Conservation (phyloP, 1,140 invertebrate genomes). For the Diprion similis region DNA sequence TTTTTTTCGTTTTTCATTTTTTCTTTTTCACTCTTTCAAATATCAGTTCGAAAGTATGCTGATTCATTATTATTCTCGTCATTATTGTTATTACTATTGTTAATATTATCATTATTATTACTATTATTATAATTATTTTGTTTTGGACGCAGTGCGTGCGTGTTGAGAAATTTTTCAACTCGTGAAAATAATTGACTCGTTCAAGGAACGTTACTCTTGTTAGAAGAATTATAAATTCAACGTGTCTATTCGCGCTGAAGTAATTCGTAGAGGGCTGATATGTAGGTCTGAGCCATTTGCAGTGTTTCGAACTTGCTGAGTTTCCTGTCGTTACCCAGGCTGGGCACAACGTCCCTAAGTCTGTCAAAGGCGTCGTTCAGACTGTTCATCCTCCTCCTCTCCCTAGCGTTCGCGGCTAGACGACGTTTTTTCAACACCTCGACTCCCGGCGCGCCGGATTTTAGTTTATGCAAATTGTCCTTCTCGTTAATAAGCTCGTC, state of each 20-base stretch:
- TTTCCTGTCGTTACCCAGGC: constrained; percentile 73
- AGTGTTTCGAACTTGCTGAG: constrained; percentile 84
- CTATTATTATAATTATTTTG: background rate
- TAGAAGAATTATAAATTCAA: background rate
- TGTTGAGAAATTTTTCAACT: background rate
- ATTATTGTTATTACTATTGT: no score
- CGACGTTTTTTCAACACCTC: constrained; percentile 65
- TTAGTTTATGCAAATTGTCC: constrained; percentile 48
- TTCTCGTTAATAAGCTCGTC: constrained; percentile 27
- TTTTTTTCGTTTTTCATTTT: background rate
- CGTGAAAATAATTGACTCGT: constrained; percentile 20
- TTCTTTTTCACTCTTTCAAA: no score
- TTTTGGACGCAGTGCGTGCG: background rate
- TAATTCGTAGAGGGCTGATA: constrained; percentile 70
- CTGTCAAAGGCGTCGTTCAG: constrained; percentile 78
- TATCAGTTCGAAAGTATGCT: background rate
- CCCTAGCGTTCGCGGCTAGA: constrained; percentile 74
- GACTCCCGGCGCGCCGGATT: constrained; percentile 57
- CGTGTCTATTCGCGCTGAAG: constrained; percentile 50
- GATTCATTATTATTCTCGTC: background rate
- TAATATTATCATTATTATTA: no score
- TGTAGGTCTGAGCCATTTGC: constrained; percentile 85
- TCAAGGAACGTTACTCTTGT: background rate
- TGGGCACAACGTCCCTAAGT: constrained; percentile 75
- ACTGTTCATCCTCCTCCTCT: constrained; percentile 76